Evolutionary conservation across 2,888 invertebrate genomes (phyloP), one percentile per base, ranked within the genome.

Genomic region (Harpalus rubripes): DNA sequence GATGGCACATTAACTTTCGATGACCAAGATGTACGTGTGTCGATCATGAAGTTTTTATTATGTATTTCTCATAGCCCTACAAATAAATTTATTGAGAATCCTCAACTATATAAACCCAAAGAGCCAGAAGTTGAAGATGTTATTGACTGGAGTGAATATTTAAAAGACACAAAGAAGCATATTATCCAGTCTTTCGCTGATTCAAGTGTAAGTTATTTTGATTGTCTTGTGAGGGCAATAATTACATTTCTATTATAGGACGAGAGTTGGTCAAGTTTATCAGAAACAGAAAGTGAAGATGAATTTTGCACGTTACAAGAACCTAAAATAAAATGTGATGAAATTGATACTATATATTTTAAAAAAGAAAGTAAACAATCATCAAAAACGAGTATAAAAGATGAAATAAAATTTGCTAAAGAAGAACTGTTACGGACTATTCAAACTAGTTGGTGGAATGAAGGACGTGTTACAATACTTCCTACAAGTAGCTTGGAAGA

Each of bases 91-190:
- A 85, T 89, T 81, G 87, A 89, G 58, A 87, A 88, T 85, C 89
- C 89, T 0, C 86, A 88, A 32, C 85, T 87, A 39, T 88, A 86
- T 72, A 82, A 86, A 10, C 86, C 86, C 10, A 88, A 88, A 32
- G 88, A 90, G 63, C 88, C 89, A 18, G 88, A 89, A 18, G 87
- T 88, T n/a, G 90, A 90, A 6, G 91, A 92, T 85, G 90, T 90
- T 68, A 91, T 92, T 58, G 91, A 93, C 87, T 93, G 93, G 93
- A 90, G 88, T 0, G 89, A 90, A 39, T 92, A 92, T 88, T 89
- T 93, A 44, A 91, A 89, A 63, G 92, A 92, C 85, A 92, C 91
- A 1, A 90, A 92, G 80, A 88, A 89, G 12, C 87, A 90, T 6
- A 91, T 91, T 87, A 87, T 88, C 16, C 87, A 91, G 82, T 90